A percentile compares a stretch with the other conserved stretches of the same genome.
These are phyloP conservation scores for Sebastes taczanowskii DNA, from an alignment of 2,797 vertebrate genomes.

Conservation along the genomic window DNA sequence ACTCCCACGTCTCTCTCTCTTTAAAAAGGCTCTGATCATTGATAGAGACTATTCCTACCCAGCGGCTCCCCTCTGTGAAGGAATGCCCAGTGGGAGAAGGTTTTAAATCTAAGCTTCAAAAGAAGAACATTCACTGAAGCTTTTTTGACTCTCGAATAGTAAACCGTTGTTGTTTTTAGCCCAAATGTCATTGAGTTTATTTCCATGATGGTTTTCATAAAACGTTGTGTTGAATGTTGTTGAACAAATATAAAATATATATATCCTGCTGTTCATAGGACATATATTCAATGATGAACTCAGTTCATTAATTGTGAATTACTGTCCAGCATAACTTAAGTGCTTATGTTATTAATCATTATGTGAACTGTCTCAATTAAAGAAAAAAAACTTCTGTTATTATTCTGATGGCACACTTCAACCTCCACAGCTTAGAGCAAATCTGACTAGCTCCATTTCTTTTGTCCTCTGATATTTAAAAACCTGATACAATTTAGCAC, in stretches of 20 bases:
- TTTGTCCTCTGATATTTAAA: not conserved
- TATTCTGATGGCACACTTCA: conserved; percentile 1
- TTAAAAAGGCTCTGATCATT: not conserved
- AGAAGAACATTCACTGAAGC: not conserved
- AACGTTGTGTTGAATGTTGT: not conserved
- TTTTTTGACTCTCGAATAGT: not conserved
- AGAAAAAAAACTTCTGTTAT: not conserved
- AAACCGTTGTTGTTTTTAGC: not conserved
- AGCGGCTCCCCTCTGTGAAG: not conserved
- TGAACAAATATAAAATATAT: not conserved
- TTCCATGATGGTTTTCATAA: not conserved
- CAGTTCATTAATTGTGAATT: not conserved
- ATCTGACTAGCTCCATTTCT: not conserved
- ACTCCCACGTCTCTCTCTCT: not conserved
- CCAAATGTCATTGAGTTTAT: not conserved
- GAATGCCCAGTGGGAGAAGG: not conserved
- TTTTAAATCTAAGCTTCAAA: not conserved
- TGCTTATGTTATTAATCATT: not conserved
- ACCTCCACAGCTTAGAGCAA: not conserved
- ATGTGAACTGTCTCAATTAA: not conserved
- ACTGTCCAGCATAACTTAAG: not conserved
- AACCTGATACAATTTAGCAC: not conserved
- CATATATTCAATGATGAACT: not conserved
- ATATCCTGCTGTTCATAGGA: not conserved
- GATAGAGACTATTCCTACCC: not conserved